phyloP scores from a whole-genome alignment of 2,888 invertebrate genomes.

The Tuberolachnus salignus region DNA sequence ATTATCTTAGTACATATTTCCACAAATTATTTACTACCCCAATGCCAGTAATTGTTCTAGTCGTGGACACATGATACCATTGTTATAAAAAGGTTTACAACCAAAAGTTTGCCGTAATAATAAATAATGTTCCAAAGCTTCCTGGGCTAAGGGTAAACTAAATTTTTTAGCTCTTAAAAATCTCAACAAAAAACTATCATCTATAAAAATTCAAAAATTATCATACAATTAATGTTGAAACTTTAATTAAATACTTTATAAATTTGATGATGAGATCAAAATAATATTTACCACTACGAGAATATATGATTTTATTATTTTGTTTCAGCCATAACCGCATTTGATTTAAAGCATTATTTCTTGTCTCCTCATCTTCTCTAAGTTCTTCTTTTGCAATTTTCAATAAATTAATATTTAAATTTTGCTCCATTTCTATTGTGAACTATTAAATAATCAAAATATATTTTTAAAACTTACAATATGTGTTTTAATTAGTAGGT shows the following conservation, averaged over 20 bases:
- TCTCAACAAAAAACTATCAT: slow-evolving; percentile 76
- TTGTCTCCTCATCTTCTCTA: slow-evolving; percentile 77
- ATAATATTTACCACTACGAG: slow-evolving; percentile 72
- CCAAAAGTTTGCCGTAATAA: slow-evolving; percentile 83
- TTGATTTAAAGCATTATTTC: slow-evolving; percentile 76
- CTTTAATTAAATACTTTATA: no score
- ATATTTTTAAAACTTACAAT: not conserved
- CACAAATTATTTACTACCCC: slow-evolving; percentile 67
- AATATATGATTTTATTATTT: slow-evolving; percentile 80
- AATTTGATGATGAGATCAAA: not conserved
- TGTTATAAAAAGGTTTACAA: slow-evolving; percentile 78
- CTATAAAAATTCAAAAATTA: slow-evolving; percentile 63
- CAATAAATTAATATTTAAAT: slow-evolving; percentile 66
- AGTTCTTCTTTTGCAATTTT: slow-evolving; percentile 75
- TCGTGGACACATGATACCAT: slow-evolving; percentile 79
- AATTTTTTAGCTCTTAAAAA: slow-evolving; percentile 79
- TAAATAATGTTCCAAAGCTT: slow-evolving; percentile 84
- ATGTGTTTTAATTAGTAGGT: not conserved
- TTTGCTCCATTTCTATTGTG: slow-evolving; percentile 25
- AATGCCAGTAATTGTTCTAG: slow-evolving; percentile 79
- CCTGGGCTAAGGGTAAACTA: slow-evolving; percentile 78
- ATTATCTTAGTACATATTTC: not conserved
- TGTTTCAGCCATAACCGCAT: slow-evolving; percentile 83
- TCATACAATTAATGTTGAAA: no score
- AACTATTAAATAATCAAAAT: not conserved